Conservation (phyloP, 2,797 vertebrate species). For the Lutjanus argentimaculatus region DNA sequence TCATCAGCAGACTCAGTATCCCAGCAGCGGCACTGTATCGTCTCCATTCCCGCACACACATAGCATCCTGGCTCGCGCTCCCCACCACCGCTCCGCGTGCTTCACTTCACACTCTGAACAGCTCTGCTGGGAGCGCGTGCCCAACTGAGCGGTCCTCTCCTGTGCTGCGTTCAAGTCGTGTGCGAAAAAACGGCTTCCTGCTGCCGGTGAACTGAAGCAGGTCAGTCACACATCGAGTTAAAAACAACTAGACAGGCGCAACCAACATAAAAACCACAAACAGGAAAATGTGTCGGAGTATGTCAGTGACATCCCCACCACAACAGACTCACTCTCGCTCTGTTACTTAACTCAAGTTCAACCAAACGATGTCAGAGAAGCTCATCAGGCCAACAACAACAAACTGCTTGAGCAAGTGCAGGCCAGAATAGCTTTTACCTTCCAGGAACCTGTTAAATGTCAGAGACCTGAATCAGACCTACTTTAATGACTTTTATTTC, state of each 20-base stretch:
- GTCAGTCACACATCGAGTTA: neutral
- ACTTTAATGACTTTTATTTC: neutral
- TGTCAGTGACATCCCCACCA: neutral
- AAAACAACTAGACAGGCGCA: neutral
- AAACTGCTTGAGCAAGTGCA: constrained; percentile 2
- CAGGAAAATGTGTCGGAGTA: neutral
- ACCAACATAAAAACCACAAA: neutral
- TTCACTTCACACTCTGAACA: neutral
- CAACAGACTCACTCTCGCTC: neutral
- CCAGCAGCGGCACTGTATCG: neutral
- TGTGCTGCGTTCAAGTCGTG: constrained; percentile 42
- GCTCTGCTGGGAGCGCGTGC: neutral
- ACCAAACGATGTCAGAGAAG: neutral
- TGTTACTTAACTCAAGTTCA: neutral
- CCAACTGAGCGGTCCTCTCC: no score
- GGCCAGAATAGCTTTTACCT: neutral
- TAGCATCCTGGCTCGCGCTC: neutral
- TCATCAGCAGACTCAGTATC: neutral
- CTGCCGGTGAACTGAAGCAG: neutral
- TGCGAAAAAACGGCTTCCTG: neutral
- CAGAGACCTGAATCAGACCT: constrained; percentile 10
- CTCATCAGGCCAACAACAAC: neutral
- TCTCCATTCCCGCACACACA: constrained; percentile 42
- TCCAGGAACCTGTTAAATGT: neutral
- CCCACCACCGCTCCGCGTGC: neutral